Base-by-base conservation (phyloP, 2,888 invertebrate genomes). In the Hipparchia semele region DNA sequence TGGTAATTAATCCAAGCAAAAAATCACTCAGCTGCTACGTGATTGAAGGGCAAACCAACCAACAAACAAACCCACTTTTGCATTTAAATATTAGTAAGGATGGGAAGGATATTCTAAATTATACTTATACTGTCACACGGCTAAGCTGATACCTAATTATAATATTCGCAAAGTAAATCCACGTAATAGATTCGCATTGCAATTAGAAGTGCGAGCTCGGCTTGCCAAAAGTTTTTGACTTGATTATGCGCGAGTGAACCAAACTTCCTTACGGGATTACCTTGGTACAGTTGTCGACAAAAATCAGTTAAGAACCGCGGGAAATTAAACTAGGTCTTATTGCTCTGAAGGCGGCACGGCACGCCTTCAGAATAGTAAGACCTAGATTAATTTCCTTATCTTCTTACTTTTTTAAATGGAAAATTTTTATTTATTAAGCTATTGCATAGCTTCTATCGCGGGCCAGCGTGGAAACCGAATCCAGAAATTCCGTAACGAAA, bases 131-230 rank as follows among this genome's bases (percentile, higher is more conserved):
- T 39, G 45, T 66, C 64, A 72, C 13, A 59, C 73, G 64, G 62
- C 69, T 73, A 76, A 75, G 73, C 74, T 77, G 73, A 76, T 77
- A 77, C 75, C 76, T 76, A 74, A 78, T 77, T 77, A 78, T 75
- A 79, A 77, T 79, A 80, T 77, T 73, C 73, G 60, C 71, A 64
- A 72, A 75, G 76, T 78, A 78, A 80, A 81, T 80, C 78, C 77
- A 66, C 73, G 77, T 80, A 80, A 82, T 80, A 79, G 79, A 83
- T 81, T 82, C 80, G 71, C 76, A 71, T 73, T 80, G 81, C 81
- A 83, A 83, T 82, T 81, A 82, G 78, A 80, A 76, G 77, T 76
- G 76, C 74, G 76, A 75, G 75, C 73, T 72, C 76, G 72, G 80
- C 79, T 80, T 80, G 80, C 80, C 78, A 79, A 81, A 80, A 82